Percentiles rank a stretch among this genome's conserved stretches.
phyloP scores from a whole-genome alignment of 2,888 invertebrate species.

The Hyalella azteca region DNA sequence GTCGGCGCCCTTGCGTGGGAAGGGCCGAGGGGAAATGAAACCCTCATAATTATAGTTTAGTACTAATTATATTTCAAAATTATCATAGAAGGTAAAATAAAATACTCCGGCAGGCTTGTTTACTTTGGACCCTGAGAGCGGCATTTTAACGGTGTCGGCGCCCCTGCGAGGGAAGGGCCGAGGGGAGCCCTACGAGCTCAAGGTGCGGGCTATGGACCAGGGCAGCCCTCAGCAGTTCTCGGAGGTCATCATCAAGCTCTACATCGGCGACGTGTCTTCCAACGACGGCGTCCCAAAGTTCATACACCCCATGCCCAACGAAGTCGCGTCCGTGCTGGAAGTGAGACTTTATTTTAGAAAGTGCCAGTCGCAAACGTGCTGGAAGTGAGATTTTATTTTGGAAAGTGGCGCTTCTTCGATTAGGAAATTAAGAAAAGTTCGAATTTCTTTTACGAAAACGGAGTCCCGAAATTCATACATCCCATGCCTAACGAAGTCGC shows the following conservation, averaged over 20 bases:
- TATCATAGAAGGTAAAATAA: no score
- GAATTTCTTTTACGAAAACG: no score
- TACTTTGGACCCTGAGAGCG: constrained; percentile 71
- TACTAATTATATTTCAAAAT: no score
- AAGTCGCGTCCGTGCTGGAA: constrained; percentile 75
- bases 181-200: constrained; percentile 74
- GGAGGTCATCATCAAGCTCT: constrained; percentile 73
- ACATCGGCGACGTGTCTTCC: constrained; percentile 79
- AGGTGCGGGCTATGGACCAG: constrained; percentile 69
- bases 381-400: no score
- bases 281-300: constrained; percentile 82
- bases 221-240: constrained; percentile 69
- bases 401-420: no score
- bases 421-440: no score
- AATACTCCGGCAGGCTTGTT: constrained; percentile 75
- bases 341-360: no score
- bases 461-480: constrained; percentile 76
- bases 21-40: constrained; percentile 78
- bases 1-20: constrained; percentile 73
- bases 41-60: no score
- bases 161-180: constrained; percentile 78
- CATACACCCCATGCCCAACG: constrained; percentile 73
- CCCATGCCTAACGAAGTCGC: constrained; percentile 75
- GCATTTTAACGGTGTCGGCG: constrained; percentile 72
- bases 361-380: no score